Base-by-base conservation (phyloP, 2,888 invertebrate species). In the Dicyrtomina minuta region DNA sequence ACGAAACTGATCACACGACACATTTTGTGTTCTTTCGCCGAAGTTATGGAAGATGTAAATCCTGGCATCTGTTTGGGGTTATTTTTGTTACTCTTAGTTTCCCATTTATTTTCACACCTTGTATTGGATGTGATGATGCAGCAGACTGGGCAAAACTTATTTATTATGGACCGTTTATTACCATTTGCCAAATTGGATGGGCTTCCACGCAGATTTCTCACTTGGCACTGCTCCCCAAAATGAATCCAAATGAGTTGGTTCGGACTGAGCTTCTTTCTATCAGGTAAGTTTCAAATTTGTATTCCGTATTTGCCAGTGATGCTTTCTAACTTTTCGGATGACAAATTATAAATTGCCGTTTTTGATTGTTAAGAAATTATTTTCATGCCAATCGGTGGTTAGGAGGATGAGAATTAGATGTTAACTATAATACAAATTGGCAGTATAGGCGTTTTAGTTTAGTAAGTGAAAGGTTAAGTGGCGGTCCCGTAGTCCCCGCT, bases 121-220 rank as follows among this genome's bases (percentile, higher is more conserved):
- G 92, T 80, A 82, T 90, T 72, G 86, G 86, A 62, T 91, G 91
- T 80, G 80, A 82, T 68, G 85, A 87, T 78, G 66, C 72, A 1
- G 68, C 61, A 2, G 71, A 74, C 46, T 87, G 87, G 86, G 88
- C 89, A 22, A 87, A 90, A 82, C 83, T 92, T 81, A 84, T 88
- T 77, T 92, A 92, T 81, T 92, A 88, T 82, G 86, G 88, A 27
- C 85, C 89, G 62, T 91, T 92, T 80, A 89, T 92, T 64, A 82
- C 88, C 56, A 88, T 95, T n/a, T n/a, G n/a, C n/a, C n/a, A n/a
- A n/a, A 66, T 66, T 46, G 95, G 94, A 20, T 95, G 95, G 95
- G 94, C 94, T 5, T 84, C 91, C 0, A 90, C 91, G 0, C 95
- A 95, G 84, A 93, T 96, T 79, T 92, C 93, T 24, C 95, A 96